A percentile compares a stretch with the other conserved stretches of the same genome.
phyloP scores from a whole-genome alignment of 2,797 vertebrate species.

The Chloroceryle inda region DNA sequence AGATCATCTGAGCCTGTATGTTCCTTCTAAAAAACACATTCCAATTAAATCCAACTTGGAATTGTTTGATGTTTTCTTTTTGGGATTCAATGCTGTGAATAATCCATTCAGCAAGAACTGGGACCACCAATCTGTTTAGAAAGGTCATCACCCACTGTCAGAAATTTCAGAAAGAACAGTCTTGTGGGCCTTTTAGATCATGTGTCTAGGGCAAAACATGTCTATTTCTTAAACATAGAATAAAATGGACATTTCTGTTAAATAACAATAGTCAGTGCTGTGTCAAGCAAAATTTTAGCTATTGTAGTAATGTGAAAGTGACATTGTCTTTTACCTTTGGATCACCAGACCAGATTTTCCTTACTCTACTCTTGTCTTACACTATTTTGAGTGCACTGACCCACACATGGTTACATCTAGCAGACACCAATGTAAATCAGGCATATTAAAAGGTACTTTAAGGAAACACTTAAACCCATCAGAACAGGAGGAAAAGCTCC shows the following conservation, averaged over 20 bases:
- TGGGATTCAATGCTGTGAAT: background rate
- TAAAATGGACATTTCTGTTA: background rate
- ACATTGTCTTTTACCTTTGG: background rate
- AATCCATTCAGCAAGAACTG: background rate
- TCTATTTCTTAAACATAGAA: background rate
- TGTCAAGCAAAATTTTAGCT: background rate
- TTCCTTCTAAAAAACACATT: background rate
- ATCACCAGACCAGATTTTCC: background rate
- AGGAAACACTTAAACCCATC: background rate
- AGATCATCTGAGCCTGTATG: background rate
- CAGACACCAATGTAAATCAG: background rate
- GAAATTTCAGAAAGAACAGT: background rate
- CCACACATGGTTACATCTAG: background rate
- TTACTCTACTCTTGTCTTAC: background rate
- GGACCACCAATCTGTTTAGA: background rate
- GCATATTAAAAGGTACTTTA: background rate
- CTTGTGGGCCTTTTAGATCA: background rate
- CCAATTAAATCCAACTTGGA: background rate
- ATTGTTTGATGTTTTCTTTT: background rate
- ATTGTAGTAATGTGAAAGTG: background rate
- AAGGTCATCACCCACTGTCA: background rate
- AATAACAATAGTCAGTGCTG: background rate
- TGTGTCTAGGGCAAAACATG: background rate
- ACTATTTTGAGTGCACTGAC: background rate
- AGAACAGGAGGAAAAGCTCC: background rate